These are phyloP conservation scores for Platyrinchus mystaceus DNA, from an alignment of 2,797 vertebrate species.

Conservation along the genomic window DNA sequence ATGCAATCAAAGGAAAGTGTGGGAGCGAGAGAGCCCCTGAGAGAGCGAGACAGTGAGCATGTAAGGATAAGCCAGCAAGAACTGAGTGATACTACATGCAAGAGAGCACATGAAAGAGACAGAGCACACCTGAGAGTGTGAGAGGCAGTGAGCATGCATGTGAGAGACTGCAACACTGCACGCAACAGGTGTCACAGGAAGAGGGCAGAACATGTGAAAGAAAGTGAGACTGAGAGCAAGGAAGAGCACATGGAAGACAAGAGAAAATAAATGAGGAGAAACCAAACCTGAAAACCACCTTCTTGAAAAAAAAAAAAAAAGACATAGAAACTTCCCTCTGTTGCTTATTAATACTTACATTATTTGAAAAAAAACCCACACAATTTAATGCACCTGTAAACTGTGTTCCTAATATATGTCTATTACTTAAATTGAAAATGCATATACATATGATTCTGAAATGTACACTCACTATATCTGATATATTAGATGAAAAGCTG, in stretches of 20 bases:
- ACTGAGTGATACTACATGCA: neutral
- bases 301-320: neutral
- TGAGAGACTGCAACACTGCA: accelerated
- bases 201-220: neutral
- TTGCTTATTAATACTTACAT: neutral
- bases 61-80: neutral
- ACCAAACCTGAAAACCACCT: neutral
- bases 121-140: accelerated
- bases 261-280: neutral
- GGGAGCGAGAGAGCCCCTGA: neutral
- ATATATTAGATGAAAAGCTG: constrained; percentile 44
- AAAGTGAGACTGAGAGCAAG: neutral
- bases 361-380: neutral
- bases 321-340: neutral
- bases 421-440: neutral
- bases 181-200: neutral
- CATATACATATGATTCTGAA: neutral
- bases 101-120: neutral
- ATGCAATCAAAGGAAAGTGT: neutral
- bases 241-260: neutral
- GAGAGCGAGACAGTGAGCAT: neutral
- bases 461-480: neutral
- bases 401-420: neutral
- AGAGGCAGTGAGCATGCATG: accelerated
- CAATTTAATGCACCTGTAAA: neutral